Conservation (phyloP, 2,113 vertebrate species). For the Megatriorchis doriae region DNA sequence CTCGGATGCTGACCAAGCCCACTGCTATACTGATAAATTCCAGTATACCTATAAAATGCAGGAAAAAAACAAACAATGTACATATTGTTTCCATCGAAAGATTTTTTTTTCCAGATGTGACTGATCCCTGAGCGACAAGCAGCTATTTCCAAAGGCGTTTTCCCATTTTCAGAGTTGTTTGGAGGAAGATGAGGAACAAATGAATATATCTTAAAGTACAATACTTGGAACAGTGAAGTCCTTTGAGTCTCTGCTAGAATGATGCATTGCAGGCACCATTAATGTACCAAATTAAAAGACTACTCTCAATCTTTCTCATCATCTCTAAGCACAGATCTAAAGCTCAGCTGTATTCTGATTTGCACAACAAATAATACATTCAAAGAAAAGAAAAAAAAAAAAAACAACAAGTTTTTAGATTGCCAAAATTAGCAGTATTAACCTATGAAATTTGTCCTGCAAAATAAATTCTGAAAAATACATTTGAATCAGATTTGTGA, state of each 20-base stretch:
- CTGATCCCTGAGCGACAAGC: background rate
- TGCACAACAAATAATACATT: background rate
- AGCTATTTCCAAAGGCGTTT: background rate
- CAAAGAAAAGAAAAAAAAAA: background rate
- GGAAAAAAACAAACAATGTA: slow-evolving; percentile 32
- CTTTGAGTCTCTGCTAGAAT: background rate
- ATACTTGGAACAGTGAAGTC: background rate
- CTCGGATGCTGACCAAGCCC: slow-evolving; percentile 96
- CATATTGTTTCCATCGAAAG: background rate
- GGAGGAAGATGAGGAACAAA: background rate
- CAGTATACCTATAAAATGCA: slow-evolving; percentile 85
- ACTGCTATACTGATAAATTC: slow-evolving; percentile 99
- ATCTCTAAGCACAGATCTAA: background rate
- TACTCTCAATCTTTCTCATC: background rate
- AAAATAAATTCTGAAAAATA: background rate
- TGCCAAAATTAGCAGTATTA: background rate
- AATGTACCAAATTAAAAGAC: background rate
- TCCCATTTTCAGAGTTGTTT: background rate
- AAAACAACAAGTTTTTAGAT: background rate
- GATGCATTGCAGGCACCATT: background rate
- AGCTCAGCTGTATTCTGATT: background rate
- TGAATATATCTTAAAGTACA: background rate
- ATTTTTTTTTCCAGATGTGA: background rate
- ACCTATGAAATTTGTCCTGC: background rate
- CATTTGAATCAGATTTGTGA: background rate